A percentile compares a stretch with the other conserved stretches of the same genome.
Evolutionary conservation across 2,888 invertebrate species (phyloP).

Genomic region (Habroteleia sp.): DNA sequence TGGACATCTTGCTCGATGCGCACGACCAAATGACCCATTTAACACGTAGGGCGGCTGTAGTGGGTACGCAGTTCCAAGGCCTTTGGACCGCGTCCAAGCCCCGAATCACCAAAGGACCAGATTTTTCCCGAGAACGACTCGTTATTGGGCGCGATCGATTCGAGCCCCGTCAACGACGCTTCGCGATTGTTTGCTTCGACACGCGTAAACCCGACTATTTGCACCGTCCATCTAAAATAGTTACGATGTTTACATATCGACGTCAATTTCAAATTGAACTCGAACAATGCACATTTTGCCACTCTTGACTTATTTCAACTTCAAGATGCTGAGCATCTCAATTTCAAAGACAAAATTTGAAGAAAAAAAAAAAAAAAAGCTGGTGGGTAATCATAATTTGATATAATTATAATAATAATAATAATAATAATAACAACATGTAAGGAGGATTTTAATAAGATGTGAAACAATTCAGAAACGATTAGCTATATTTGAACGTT

Average conservation of each 20-base stretch:
- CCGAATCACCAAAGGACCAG: constrained; percentile 18
- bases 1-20: constrained; percentile 30
- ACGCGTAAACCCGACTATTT: constrained; percentile 9
- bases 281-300: too few species aligned
- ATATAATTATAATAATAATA: too few species aligned
- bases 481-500: too few species aligned
- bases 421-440: too few species aligned
- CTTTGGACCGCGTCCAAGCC: constrained; percentile 47
- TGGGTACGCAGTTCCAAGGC: constrained; percentile 27
- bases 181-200: constrained; percentile 4
- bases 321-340: too few species aligned
- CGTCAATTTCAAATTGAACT: too few species aligned
- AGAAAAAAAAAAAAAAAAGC: too few species aligned
- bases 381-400: too few species aligned
- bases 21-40: constrained; percentile 51
- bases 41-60: constrained; percentile 5
- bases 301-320: too few species aligned
- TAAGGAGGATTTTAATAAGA: too few species aligned
- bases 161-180: neutral
- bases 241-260: constrained; percentile 3
- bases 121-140: neutral
- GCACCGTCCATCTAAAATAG: constrained; percentile 3
- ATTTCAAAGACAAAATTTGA: too few species aligned
- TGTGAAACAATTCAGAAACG: too few species aligned
- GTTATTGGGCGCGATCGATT: constrained; percentile 19